phyloP scores from a whole-genome alignment of 2,888 invertebrate species.

The Trissolcus japonicus region DNA sequence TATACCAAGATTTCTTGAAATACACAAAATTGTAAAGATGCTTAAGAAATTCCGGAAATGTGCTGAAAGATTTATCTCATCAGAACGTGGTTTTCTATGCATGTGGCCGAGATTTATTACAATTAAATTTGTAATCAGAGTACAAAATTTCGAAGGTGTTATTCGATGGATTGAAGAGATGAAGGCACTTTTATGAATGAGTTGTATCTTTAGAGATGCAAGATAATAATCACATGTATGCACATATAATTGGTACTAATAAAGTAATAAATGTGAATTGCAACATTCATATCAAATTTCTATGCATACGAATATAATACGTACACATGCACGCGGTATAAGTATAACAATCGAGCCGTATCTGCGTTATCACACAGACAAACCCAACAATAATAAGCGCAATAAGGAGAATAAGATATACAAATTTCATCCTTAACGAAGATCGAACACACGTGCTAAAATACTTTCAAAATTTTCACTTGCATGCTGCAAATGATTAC shows the following conservation, averaged over 20 bases:
- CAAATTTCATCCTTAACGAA: constrained; percentile 50
- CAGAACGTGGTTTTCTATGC: too few species aligned
- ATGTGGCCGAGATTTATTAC: too few species aligned
- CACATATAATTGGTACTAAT: constrained; percentile 56
- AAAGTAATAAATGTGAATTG: constrained; percentile 52
- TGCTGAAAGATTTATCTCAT: too few species aligned
- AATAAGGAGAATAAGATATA: constrained; percentile 38
- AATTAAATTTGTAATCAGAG: too few species aligned
- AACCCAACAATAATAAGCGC: constrained; percentile 40
- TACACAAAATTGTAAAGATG: too few species aligned
- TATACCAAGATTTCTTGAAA: too few species aligned
- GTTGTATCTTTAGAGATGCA: constrained; percentile 19
- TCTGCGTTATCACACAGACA: constrained; percentile 46
- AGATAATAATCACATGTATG: constrained; percentile 16
- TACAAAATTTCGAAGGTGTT: too few species aligned
- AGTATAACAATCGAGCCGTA: constrained; percentile 55
- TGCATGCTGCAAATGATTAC: too few species aligned
- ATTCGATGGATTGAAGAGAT: constrained; percentile 11
- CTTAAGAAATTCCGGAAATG: too few species aligned
- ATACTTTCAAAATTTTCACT: too few species aligned
- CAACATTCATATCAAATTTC: constrained; percentile 54
- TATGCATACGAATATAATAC: constrained; percentile 47
- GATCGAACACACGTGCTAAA: constrained; percentile 18
- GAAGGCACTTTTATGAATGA: constrained; percentile 24
- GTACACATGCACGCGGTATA: constrained; percentile 39